Conservation (phyloP, 2,888 invertebrate genomes). For the Bellardia pandia region DNA sequence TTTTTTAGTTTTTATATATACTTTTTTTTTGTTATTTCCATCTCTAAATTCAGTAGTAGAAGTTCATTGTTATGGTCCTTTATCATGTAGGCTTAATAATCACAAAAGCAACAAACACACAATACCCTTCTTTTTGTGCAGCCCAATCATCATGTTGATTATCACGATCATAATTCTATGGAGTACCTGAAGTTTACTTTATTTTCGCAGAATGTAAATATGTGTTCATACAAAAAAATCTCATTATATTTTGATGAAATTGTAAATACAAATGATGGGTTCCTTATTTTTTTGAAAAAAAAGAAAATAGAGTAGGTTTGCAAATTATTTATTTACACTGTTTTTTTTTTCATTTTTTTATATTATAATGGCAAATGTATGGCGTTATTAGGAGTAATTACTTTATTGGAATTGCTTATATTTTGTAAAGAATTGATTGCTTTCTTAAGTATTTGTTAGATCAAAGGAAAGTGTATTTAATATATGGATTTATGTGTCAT, state of each 20-base stretch:
- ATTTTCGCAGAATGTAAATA: not conserved
- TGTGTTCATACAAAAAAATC: constrained; percentile 6
- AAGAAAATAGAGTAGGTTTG: constrained; percentile 41
- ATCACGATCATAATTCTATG: constrained; percentile 39
- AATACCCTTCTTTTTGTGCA: constrained; percentile 3
- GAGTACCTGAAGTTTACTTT: not conserved
- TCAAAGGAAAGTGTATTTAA: not conserved
- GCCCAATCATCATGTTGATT: constrained; percentile 50
- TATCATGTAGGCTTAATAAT: constrained; percentile 22
- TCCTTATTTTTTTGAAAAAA: constrained; percentile 22
- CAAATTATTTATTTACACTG: not conserved
- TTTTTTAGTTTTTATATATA: constrained; percentile 1
- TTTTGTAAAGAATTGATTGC: not conserved
- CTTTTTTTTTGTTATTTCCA: not conserved
- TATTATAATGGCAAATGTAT: not conserved
- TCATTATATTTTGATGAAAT: constrained; percentile 47
- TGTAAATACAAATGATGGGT: constrained; percentile 28
- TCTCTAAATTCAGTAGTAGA: constrained; percentile 41
- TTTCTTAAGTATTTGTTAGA: not conserved
- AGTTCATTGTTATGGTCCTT: constrained; percentile 51
- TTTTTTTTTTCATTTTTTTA: not conserved
- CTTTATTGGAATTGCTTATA: not conserved
- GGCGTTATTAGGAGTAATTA: constrained; percentile 1
- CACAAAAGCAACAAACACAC: not conserved
- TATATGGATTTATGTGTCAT: not conserved